These are phyloP conservation scores for Eurypyga helias DNA, from an alignment of 2,113 vertebrate genomes.

Conservation along the genomic window DNA sequence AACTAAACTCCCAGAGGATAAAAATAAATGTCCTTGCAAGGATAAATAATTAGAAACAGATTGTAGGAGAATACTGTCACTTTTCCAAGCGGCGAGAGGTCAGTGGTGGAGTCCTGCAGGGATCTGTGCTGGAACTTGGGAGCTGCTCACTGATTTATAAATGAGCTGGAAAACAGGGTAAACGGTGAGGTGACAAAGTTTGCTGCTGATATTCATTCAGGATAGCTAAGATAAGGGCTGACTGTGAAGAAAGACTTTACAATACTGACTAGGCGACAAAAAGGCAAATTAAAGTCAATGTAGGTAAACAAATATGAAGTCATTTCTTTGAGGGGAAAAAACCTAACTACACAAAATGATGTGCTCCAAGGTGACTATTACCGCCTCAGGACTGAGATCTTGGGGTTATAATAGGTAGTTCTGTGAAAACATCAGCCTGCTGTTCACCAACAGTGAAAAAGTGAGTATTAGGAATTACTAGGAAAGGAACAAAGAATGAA, in stretches of 20 bases:
- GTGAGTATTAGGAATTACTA: not conserved
- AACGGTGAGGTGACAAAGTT: constrained; percentile 27
- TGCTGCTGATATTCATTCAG: not conserved
- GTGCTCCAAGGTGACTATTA: constrained; percentile 8
- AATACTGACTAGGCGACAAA: not conserved
- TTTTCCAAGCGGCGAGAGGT: constrained; percentile 56
- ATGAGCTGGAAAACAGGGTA: constrained; percentile 59
- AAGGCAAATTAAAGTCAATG: not conserved
- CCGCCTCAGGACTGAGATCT: not conserved
- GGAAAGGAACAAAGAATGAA: not conserved
- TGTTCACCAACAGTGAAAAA: not conserved
- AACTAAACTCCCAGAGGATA: not conserved
- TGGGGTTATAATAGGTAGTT: not conserved
- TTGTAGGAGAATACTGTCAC: constrained; percentile 54
- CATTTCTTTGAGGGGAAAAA: not conserved
- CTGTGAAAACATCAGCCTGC: not conserved
- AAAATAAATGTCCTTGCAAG: constrained; percentile 63
- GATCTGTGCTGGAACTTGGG: constrained; percentile 64
- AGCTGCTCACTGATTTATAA: constrained; percentile 11
- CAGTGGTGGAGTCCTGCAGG: constrained; percentile 61
- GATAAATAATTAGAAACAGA: constrained; percentile 70
- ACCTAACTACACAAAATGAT: not conserved
- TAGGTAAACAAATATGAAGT: not conserved
- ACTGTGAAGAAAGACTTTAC: not conserved
- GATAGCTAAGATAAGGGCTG: not conserved